Evolutionary conservation across 1,140 invertebrate genomes (phyloP), one percentile per base, ranked within the genome.

Genomic region (Cecropterus lyciades): DNA sequence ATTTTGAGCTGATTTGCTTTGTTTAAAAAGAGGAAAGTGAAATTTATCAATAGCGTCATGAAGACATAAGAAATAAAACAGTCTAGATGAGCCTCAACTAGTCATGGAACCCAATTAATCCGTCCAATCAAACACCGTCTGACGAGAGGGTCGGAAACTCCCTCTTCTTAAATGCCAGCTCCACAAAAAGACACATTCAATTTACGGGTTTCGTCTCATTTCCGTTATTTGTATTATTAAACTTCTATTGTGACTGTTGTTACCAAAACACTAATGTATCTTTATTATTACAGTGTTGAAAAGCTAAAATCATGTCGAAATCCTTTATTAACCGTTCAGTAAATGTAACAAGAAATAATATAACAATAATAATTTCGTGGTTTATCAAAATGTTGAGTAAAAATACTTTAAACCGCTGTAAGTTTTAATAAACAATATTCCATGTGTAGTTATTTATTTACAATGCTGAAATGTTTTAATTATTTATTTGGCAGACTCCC

Each of bases 61-160:
- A n/a, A 13, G 37, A 40, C 11, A 49, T 17, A 11, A 3, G 6
- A 49, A 6, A n/a, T 24, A 20, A 11, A 49, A 20, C 0, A 24
- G 17, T 14, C 16, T 20, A 5, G 8, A 43, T 42, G 37, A 11
- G 11, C 6, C 6, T 3, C 14, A 13, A 27, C 20, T 3, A 51
- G 24, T 42, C 52, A 42, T 42, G 11, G 13, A 42, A 20, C 15
- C 37, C 37, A 60, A 48, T 60, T 43, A 43, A 48, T 60, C 45
- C n/a, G 43, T 13, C 16, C 45, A 48, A 45, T 46, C 42, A 59
- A 46, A 16, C 20, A 15, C 56, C 11, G n/a, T 6, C 24, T 59
- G 51, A 53, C 33, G 30, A 53, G 17, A 1, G 16, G 9, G 15
- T n/a, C 9, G 33, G 20, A 14, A 55, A 55, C 7, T 42, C 42